These are phyloP conservation scores for Yasuhikotakia modesta DNA, from an alignment of 2,797 vertebrate species.

Conservation along the genomic window DNA sequence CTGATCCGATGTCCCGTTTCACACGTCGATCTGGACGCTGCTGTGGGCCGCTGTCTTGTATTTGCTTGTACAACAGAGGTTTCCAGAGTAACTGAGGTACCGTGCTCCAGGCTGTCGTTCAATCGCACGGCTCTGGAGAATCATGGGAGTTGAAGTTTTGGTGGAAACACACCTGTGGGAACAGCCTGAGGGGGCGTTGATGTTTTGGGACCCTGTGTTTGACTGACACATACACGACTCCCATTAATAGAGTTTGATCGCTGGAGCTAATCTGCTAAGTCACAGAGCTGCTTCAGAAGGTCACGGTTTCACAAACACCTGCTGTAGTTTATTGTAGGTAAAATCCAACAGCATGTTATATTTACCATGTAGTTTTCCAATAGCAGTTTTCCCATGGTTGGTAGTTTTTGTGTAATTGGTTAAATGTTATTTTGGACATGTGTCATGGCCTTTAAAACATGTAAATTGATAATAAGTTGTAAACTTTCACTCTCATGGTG, in stretches of 20 bases:
- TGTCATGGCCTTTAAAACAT: neutral
- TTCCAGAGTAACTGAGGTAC: neutral
- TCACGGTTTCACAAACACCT: no score
- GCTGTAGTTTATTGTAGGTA: no score
- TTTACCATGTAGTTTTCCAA: no score
- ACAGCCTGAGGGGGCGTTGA: conserved; percentile 15
- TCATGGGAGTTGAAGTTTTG: conserved; percentile 31
- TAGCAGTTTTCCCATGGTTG: no score
- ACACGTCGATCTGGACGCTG: neutral
- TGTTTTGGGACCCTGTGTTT: neutral
- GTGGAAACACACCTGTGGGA: neutral
- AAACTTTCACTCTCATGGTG: neutral
- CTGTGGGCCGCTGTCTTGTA: conserved; percentile 21
- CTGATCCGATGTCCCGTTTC: neutral
- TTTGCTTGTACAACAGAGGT: conserved; percentile 36
- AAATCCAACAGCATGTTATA: no score
- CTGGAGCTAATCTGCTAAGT: conserved; percentile 11
- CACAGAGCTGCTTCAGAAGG: neutral
- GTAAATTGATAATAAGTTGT: neutral
- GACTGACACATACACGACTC: conserved; percentile 34
- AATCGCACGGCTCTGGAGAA: neutral
- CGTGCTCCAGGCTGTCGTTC: conserved; percentile 25
- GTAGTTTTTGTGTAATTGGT: neutral
- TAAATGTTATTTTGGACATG: neutral
- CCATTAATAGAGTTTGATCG: conserved; percentile 29